Evolutionary conservation across 2,797 vertebrate species (phyloP).

Genomic region (Thalassophryne amazonica): DNA sequence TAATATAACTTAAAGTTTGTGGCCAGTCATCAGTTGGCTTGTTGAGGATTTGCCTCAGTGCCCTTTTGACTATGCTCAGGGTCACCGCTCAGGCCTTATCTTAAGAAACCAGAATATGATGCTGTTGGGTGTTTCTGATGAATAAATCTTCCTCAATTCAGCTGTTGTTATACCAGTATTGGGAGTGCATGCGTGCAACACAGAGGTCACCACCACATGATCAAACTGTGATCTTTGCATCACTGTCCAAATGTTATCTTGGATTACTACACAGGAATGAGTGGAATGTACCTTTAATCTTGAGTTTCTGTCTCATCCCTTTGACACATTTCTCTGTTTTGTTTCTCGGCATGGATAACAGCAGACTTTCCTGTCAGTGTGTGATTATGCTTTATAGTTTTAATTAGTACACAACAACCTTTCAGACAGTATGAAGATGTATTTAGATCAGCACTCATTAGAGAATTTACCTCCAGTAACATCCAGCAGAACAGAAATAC

Average conservation of each 20-base stretch:
- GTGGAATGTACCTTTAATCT: background rate
- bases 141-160: background rate
- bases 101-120: constrained; percentile 14
- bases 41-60: constrained; percentile 9
- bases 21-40: constrained; percentile 8
- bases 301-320: background rate
- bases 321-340: background rate
- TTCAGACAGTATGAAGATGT: too few relatives aligned
- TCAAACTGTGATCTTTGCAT: background rate
- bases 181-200: background rate
- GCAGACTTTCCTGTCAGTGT: background rate
- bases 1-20: constrained; percentile 40
- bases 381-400: background rate
- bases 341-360: background rate
- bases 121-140: constrained; percentile 4
- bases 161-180: background rate
- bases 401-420: too few relatives aligned
- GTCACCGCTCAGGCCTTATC: constrained; percentile 16
- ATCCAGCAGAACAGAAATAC: too few relatives aligned
- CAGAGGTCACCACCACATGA: background rate
- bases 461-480: too few relatives aligned
- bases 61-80: constrained; percentile 4
- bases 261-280: background rate
- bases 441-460: too few relatives aligned
- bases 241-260: background rate